Base-by-base conservation (phyloP, 2,888 invertebrate species). In the Tipula confusa region DNA sequence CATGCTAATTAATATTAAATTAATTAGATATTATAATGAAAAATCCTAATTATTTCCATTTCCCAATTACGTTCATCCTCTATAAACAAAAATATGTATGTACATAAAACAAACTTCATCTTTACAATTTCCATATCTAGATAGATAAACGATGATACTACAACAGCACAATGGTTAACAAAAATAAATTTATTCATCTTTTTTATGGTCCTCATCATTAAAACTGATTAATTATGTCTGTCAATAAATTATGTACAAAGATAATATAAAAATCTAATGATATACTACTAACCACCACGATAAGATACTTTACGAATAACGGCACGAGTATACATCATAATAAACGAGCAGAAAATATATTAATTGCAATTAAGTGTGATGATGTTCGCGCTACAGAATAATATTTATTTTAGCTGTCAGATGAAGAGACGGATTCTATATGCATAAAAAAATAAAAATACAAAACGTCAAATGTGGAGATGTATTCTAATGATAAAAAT, bases 331-430 rank as follows among this genome's bases (percentile, higher is more conserved):
- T 11, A 7, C 9, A 6, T 11, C 11, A 36, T 43, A 43, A 43
- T 15, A n/a, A 43, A 43, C n/a, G 43, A 43, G n/a, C 2, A 64
- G 9, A 24, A 64, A 64, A 9, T 15, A 36, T 5, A 43, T 15
- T 43, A 64, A 64, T 64, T 64, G 64, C 64, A 64, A 64, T 64
- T 24, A 64, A 64, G n/a, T n/a, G n/a, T n/a, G 64, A 64, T 64
- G 64, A 64, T 1, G 15, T 24, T 7, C 64, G 9, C 64, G 64
- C 18, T 64, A 64, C 7, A n/a, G n/a, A 43, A 38, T 38, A 38
- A 38, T 38, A 38, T 15, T n/a, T 0, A n/a, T 43, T 2, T 24
- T 24, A 64, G 24, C 18, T 11, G 64, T 64, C 64, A 64, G 24
- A 64, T 64, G 43, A 43, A 43, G 43, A 43, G 43, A 43, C 43